These are phyloP conservation scores for Crossoptilon crossoptilon DNA, from an alignment of 2,797 vertebrate species.

Conservation along the genomic window DNA sequence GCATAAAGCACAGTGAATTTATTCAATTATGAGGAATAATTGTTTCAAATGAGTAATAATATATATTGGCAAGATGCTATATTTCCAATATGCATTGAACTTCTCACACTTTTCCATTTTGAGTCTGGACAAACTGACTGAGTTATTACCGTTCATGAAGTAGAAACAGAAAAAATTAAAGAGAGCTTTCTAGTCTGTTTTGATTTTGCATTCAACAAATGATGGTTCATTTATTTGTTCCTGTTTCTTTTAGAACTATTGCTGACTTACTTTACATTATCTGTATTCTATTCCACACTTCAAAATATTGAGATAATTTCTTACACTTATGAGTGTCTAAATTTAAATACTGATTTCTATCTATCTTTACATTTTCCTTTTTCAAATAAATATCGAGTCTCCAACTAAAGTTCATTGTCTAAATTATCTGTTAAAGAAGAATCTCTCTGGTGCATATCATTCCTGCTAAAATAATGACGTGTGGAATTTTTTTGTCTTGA, in stretches of 20 bases:
- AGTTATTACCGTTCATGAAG: not conserved
- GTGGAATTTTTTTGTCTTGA: not conserved
- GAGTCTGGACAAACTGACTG: not conserved
- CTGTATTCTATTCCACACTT: not conserved
- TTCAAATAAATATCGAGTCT: not conserved
- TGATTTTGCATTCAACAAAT: conserved; percentile 20
- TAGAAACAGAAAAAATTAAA: not conserved
- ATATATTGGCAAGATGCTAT: not conserved
- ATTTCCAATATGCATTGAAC: not conserved
- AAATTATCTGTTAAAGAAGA: not conserved
- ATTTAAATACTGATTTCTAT: not conserved
- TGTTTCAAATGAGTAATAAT: conserved; percentile 5
- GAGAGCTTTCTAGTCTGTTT: not conserved
- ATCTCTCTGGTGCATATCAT: not conserved
- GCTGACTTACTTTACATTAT: not conserved
- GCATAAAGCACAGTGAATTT: not conserved
- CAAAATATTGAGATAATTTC: not conserved
- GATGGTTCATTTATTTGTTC: not conserved
- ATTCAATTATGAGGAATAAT: not conserved
- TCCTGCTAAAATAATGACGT: not conserved
- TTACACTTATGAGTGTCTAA: conserved; percentile 6
- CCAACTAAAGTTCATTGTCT: not conserved
- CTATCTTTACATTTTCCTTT: conserved; percentile 15
- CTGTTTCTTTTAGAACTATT: not conserved
- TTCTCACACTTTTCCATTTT: not conserved